phyloP scores from a whole-genome alignment of 2,113 vertebrate genomes.

The Heptranchias perlo region DNA sequence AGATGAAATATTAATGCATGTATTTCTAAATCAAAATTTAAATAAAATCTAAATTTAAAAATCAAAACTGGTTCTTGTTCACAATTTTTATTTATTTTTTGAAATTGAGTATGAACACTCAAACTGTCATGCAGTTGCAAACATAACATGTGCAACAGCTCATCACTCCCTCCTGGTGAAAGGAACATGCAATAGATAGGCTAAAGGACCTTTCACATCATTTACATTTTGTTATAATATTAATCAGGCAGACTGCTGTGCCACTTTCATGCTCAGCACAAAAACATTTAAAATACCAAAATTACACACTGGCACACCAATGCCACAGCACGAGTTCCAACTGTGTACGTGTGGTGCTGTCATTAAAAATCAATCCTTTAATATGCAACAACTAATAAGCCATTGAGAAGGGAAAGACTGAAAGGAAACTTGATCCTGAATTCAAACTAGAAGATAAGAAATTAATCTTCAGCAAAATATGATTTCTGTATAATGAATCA shows the following conservation, averaged over 20 bases:
- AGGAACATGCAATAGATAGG: background rate
- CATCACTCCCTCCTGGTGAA: background rate
- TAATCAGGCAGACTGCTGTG: constrained; percentile 30
- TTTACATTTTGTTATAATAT: constrained; percentile 11
- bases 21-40: background rate
- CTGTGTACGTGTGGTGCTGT: background rate
- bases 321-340: constrained; percentile 28
- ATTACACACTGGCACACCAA: constrained; percentile 29
- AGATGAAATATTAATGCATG: background rate
- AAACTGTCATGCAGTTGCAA: background rate
- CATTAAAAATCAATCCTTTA: constrained; percentile 27
- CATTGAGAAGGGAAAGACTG: background rate
- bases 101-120: background rate
- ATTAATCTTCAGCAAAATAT: constrained; percentile 21
- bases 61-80: background rate
- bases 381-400: background rate
- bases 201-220: background rate
- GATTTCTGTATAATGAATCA: constrained; percentile 28
- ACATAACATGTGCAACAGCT: background rate
- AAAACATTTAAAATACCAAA: constrained; percentile 22
- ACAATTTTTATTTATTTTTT: background rate
- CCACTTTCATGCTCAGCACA: constrained; percentile 27
- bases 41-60: too few species aligned
- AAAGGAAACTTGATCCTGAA: background rate
- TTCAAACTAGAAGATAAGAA: background rate